Evolutionary conservation across 1,140 invertebrate species (phyloP), one percentile per base, ranked within the genome.

Genomic region (Metaphire vulgaris): DNA sequence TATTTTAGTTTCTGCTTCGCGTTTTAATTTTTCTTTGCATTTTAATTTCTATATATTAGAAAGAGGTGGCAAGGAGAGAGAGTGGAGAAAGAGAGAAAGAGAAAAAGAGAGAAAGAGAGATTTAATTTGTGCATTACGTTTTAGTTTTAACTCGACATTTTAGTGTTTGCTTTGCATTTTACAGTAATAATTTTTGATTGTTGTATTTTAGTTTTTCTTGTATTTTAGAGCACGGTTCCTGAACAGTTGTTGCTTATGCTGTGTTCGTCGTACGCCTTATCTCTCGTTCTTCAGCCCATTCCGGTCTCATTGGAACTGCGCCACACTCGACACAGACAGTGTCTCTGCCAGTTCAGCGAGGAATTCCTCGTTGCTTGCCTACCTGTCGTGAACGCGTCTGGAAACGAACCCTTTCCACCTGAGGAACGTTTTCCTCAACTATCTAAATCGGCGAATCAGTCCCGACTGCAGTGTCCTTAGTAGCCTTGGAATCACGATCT

Each of bases 261-360:
- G 21, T 67, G 76, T 72, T 77, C 76, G 16, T 31, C 76, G 14
- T 77, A 77, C 64, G 76, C 76, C 41, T 34, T 77, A 16, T 31
- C 74, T 12, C 56, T 78, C 21, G 74, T 76, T 67, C 74, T 76
- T 71, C 33, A 79, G 32, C 78, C 68, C 6, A 70, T 79, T 26
- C 69, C 75, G 1, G 72, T 72, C 26, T 56, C 75, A 1, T 69
- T 79, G 29, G 75, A 78, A 34, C 78, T 74, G 72, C 32, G 78
- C 30, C 78, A 79, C 71, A 79, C 70, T 21, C 67, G 56, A 32
- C 69, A 68, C 12, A 70, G 75, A 12, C 78, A 79, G 71, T 79
- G 78, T 65, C 66, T 79, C 76, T 79, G 78, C 65, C 78, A 79
- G 68, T 79, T 78, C 65, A 16, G 69, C 29, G 78, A 79, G 71